Conservation (phyloP, 2,888 invertebrate species). For the Pecten maximus region DNA sequence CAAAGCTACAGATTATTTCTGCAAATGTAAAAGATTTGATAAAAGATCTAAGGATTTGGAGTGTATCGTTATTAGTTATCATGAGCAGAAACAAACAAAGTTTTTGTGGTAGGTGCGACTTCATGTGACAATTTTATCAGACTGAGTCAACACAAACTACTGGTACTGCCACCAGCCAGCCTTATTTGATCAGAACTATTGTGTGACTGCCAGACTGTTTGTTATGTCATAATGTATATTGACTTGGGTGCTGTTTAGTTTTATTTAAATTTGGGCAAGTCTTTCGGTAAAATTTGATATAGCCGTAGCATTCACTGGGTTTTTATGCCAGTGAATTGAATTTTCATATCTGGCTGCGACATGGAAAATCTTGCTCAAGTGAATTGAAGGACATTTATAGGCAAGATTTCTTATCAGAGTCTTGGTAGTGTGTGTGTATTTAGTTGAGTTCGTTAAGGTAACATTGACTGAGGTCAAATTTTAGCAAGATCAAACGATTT, state of each 20-base stretch:
- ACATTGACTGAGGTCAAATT: no score
- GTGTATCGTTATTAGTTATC: not conserved
- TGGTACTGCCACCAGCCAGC: not conserved
- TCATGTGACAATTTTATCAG: not conserved
- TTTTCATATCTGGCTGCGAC: not conserved
- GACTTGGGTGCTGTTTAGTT: not conserved
- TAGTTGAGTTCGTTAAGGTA: not conserved
- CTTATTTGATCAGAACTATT: not conserved
- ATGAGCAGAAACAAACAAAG: conserved; percentile 5
- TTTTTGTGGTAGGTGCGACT: not conserved
- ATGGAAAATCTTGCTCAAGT: not conserved
- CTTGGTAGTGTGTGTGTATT: not conserved
- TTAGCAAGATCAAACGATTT: no score
- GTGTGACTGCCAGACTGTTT: not conserved
- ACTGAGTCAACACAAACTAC: not conserved
- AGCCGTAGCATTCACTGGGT: not conserved
- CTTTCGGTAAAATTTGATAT: not conserved
- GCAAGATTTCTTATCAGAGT: not conserved
- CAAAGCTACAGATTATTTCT: not conserved
- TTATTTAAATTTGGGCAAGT: not conserved
- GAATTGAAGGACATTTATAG: not conserved
- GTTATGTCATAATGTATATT: not conserved
- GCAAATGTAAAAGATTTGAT: not conserved
- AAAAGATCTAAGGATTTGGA: conserved; percentile 23
- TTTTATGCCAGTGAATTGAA: not conserved